Base-by-base conservation (phyloP, 2,888 invertebrate genomes). In the Drosophila mercatorum region DNA sequence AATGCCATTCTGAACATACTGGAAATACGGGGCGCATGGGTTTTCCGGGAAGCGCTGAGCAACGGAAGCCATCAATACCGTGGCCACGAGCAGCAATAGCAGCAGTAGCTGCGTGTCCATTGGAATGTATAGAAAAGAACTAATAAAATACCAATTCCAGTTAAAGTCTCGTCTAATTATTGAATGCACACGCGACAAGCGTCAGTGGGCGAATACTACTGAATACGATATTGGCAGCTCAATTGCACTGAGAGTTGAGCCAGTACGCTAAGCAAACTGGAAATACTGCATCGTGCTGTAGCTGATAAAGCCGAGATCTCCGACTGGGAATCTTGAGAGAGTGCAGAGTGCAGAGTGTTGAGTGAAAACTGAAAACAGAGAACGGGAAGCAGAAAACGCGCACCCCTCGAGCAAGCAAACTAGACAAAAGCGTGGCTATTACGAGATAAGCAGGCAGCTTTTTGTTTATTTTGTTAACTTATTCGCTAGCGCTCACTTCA, bases 401-500 rank as follows among this genome's bases (percentile, higher is more conserved):
- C 26, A 26, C 14, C 26, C 38, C 47, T 22, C 34, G 12, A 22
- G 31, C 14, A 8, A 31, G 31, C 22, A 26, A 57, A 11, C 34
- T 12, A 38, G 6, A 60, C 5, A 57, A 41, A 62, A 49, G 52
- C 71, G 41, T 55, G 41, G 46, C 17, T 51, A 58, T 69, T 49
- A 58, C 14, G 66, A 36, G 44, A 46, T 58, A 71, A 65, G 64
- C 62, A 46, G 78, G 65, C 76, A 68, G 78, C 62, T 22, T 26
- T 8, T 51, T 44, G 51, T 66, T 68, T 75, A 78, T 64, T 68
- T 44, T 46, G 11, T 43, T 57, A 31, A 8, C 52, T 46, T 47
- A 43, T 60, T 52, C 41, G 8, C 14, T 46, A 41, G 31, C 10
- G 26, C 38, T 72, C 46, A 79, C 60, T 62, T 60, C n/a, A 95